A percentile compares a stretch with the other conserved stretches of the same genome.
Conservation (phyloP, 2,113 vertebrate species). For the Speoplatyrhinus poulsoni region DNA sequence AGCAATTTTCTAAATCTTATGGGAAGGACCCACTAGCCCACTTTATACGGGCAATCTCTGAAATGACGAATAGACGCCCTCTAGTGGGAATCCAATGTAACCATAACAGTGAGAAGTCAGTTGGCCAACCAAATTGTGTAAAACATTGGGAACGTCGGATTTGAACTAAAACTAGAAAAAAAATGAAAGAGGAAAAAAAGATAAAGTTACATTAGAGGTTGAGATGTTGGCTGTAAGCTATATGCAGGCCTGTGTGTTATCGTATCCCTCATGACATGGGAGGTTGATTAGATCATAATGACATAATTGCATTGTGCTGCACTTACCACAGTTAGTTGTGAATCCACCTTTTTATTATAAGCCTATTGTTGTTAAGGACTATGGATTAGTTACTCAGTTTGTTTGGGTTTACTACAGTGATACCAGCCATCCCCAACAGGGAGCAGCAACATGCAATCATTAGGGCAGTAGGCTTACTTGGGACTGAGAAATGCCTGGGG, state of each 20-base stretch:
- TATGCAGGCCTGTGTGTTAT: not conserved
- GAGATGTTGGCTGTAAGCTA: not conserved
- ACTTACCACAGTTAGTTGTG: not conserved
- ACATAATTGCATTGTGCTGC: not conserved
- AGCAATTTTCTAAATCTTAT: no score
- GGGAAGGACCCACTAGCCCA: no score
- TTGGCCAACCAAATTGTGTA: no score
- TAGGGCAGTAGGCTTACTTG: not conserved
- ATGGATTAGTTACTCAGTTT: not conserved
- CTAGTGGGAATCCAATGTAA: slow-evolving; percentile 40
- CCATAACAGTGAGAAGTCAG: not conserved
- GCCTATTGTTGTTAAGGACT: not conserved
- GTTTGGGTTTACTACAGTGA: not conserved
- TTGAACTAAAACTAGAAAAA: slow-evolving; percentile 1
- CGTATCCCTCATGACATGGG: not conserved
- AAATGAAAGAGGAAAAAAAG: not conserved
- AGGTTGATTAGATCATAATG: not conserved
- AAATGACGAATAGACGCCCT: slow-evolving; percentile 39
- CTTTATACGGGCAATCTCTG: no score
- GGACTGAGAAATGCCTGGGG: not conserved
- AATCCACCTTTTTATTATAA: not conserved
- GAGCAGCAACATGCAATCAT: slow-evolving; percentile 48
- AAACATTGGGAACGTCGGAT: slow-evolving; percentile 6
- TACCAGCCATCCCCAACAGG: slow-evolving; percentile 49
- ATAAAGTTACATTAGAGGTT: not conserved